Conservation (phyloP, 2,797 vertebrate genomes). For the Enteromius mattozi region DNA sequence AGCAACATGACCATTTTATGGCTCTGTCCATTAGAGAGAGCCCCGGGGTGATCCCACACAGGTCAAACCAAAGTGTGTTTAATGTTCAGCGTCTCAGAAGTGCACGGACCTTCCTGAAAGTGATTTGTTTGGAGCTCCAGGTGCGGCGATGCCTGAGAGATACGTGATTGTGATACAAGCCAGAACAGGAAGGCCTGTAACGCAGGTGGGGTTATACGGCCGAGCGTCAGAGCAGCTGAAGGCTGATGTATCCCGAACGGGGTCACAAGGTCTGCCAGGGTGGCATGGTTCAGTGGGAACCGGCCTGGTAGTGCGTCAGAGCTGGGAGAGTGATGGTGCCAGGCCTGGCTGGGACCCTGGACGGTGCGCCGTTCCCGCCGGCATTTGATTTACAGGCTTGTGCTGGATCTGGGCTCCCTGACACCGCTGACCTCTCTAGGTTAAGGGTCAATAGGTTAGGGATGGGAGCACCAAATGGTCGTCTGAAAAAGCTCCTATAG, state of each 20-base stretch:
- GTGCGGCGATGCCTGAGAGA: constrained; percentile 64
- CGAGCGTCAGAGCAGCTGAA: neutral
- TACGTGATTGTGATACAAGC: constrained; percentile 53
- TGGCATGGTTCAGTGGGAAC: constrained; percentile 75
- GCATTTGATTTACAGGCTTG: constrained; percentile 76
- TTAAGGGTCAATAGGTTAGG: constrained; percentile 69
- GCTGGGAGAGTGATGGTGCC: constrained; percentile 76
- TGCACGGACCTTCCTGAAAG: constrained; percentile 65
- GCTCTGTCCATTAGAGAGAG: constrained; percentile 69
- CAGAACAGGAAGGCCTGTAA: constrained; percentile 49
- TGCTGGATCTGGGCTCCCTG: constrained; percentile 69
- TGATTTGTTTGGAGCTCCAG: constrained; percentile 76
- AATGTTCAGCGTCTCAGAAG: constrained; percentile 60
- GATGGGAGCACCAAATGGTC: constrained; percentile 74
- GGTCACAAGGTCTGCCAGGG: constrained; percentile 59
- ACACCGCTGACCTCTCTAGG: constrained; percentile 77
- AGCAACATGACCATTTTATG: constrained; percentile 74
- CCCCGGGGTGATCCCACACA: constrained; percentile 56
- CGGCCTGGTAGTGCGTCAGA: constrained; percentile 73
- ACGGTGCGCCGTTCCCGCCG: constrained; percentile 74
- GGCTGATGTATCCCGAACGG: constrained; percentile 69
- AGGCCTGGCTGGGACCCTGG: constrained; percentile 75
- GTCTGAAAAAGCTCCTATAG: constrained; percentile 72
- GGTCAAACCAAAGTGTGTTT: constrained; percentile 53
- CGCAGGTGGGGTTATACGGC: constrained; percentile 52